Base-by-base conservation (phyloP, 2,888 invertebrate species). In the Mesorhabditis spiculigera region DNA sequence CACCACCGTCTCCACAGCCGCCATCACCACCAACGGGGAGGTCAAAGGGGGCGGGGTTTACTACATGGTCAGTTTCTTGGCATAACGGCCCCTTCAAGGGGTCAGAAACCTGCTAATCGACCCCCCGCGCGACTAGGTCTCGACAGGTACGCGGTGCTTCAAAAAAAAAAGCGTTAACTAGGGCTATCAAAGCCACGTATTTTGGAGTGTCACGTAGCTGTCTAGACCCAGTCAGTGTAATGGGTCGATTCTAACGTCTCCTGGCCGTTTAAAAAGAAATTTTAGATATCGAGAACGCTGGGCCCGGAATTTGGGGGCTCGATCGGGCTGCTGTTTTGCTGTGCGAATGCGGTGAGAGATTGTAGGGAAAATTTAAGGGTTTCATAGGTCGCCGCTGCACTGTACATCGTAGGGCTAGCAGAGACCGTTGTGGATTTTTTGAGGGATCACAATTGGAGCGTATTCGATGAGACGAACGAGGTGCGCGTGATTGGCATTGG, bases 391-490 rank as follows among this genome's bases (percentile, higher is more conserved):
- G 58, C 58, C 58, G 58, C 78, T 5, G 77, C 81, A 5, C 93
- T 96, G 93, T 96, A 96, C 87, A 93, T 95, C 0, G 95, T 97
- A 68, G 97, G 97, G 1, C 97, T 97, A 88, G 94, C 95, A 81
- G 93, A 95, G 71, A 83, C 85, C 0, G 75, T 84, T 6, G 65
- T 75, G 67, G 77, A 75, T 44, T 44, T 70, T 42, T n/a, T 68
- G 10, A 1, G 58, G 8, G 58, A 50, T 10, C n/a, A n/a, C 8
- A 13, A 13, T 50, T 50, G 8, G 58, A 50, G 58, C n/a, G 58
- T 28, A 28, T 28, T 28, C 28, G 28, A 28, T 28, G 28, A 28
- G 28, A 28, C 13, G 13, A 63, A 16, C 16, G n/a, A 68, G 61
- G 63, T 73, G 13, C 65, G 70, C 4, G 43, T 74, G 43, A 65